phyloP scores from a whole-genome alignment of 1,140 invertebrate species.

The Coptotermes formosanus region DNA sequence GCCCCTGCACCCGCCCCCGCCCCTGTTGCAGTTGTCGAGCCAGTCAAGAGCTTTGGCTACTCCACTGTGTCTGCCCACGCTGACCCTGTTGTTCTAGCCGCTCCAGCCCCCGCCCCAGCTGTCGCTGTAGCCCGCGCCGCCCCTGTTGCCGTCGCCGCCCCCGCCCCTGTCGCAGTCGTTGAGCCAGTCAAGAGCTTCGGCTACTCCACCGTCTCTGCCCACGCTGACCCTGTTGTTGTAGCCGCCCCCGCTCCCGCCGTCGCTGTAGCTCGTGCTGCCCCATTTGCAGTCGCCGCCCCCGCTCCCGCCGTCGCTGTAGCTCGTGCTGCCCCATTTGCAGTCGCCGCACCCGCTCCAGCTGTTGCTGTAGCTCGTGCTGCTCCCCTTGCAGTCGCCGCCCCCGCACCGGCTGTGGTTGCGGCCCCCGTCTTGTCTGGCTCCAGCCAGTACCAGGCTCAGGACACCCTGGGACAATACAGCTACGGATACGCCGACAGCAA shows the following conservation, averaged over 20 bases:
- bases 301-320: not conserved
- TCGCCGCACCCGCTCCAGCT: not conserved
- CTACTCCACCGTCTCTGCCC: not conserved
- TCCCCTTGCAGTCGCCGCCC: not conserved
- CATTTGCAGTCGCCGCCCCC: not conserved
- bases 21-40: too few species aligned
- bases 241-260: constrained; percentile 15
- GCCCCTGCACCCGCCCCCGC: not conserved
- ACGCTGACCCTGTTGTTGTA: not conserved
- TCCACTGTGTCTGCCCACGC: constrained; percentile 12
- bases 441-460: constrained; percentile 58
- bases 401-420: constrained; percentile 27
- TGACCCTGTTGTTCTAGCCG: not conserved
- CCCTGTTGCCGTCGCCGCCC: not conserved
- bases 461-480: constrained; percentile 58
- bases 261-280: not conserved
- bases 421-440: constrained; percentile 41
- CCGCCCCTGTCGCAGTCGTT: constrained; percentile 16
- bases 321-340: not conserved
- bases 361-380: not conserved
- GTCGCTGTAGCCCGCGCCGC: constrained; percentile 2
- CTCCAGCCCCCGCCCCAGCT: not conserved
- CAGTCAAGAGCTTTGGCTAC: not conserved
- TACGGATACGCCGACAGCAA: constrained; percentile 41
- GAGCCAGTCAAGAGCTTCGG: not conserved